Evolutionary conservation across 2,888 invertebrate species (phyloP).

Genomic region (Dasypogon diadema): DNA sequence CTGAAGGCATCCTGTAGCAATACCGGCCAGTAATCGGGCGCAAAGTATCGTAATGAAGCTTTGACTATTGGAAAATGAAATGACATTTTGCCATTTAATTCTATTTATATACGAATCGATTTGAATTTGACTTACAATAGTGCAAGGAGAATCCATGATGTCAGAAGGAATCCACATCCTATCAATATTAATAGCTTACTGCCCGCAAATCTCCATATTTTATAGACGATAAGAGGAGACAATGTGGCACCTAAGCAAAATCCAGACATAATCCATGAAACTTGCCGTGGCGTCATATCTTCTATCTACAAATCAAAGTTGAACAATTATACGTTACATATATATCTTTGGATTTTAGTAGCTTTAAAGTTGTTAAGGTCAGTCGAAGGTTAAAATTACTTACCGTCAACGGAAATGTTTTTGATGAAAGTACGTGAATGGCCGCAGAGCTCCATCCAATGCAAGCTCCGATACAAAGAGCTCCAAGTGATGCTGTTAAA

Average conservation of each 20-base stretch:
- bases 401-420: conserved; percentile 52
- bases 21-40: conserved; percentile 53
- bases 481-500: conserved; percentile 51
- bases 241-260: conserved; percentile 54
- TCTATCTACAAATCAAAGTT: conserved; percentile 41
- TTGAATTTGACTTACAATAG: conserved; percentile 49
- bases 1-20: conserved; percentile 53
- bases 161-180: conserved; percentile 50
- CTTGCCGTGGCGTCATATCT: conserved; percentile 50
- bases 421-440: conserved; percentile 45
- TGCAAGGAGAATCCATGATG: conserved; percentile 52
- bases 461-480: conserved; percentile 52
- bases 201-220: conserved; percentile 54
- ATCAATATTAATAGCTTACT: conserved; percentile 54
- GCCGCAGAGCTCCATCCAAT: conserved; percentile 56
- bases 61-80: conserved; percentile 36
- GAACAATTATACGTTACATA: no score
- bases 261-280: conserved; percentile 52
- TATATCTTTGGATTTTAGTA: no score
- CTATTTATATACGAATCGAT: not conserved
- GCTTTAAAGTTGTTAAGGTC: no score
- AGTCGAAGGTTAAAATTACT: conserved; percentile 13
- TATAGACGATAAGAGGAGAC: conserved; percentile 52
- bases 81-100: not conserved
- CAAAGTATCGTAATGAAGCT: conserved; percentile 47